A percentile compares a stretch with the other conserved stretches of the same genome.
phyloP scores from a whole-genome alignment of 2,888 invertebrate species.

The Drosophila antonietae region DNA sequence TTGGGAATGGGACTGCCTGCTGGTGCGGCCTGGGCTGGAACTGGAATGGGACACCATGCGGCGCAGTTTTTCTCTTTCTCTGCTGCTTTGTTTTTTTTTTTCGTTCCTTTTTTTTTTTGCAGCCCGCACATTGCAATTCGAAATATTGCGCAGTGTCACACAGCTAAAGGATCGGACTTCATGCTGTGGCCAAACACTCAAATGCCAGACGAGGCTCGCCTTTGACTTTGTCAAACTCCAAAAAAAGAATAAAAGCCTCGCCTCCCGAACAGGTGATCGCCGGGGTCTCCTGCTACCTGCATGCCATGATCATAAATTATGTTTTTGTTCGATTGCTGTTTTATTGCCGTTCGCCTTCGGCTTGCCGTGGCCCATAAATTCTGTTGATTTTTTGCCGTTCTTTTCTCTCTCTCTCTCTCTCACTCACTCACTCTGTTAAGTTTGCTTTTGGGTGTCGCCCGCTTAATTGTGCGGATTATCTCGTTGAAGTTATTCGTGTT shows the following conservation, averaged over 20 bases:
- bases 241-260: not conserved
- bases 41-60: conserved; percentile 65
- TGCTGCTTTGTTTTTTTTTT: conserved; percentile 10
- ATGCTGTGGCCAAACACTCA: conserved; percentile 75
- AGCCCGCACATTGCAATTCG: conserved; percentile 75
- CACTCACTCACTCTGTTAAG: conserved; percentile 29
- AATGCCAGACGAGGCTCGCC: conserved; percentile 58
- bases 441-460: conserved; percentile 52
- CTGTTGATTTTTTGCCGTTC: conserved; percentile 16
- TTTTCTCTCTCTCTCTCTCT: conserved; percentile 17
- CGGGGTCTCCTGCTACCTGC: conserved; percentile 67
- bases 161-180: conserved; percentile 57
- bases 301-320: conserved; percentile 70
- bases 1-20: conserved; percentile 41
- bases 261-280: conserved; percentile 74
- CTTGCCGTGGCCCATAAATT: conserved; percentile 37
- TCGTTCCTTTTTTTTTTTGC: conserved; percentile 15
- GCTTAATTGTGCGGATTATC: conserved; percentile 77
- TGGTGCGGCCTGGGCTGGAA: conserved; percentile 30
- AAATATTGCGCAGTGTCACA: conserved; percentile 78
- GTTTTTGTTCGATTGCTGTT: conserved; percentile 63
- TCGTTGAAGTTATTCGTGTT: conserved; percentile 36
- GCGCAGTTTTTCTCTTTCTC: conserved; percentile 42
- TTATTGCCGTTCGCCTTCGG: conserved; percentile 39
- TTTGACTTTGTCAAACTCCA: conserved; percentile 62